Conservation (phyloP, 1,140 invertebrate genomes). For the Orchesella cincta region DNA sequence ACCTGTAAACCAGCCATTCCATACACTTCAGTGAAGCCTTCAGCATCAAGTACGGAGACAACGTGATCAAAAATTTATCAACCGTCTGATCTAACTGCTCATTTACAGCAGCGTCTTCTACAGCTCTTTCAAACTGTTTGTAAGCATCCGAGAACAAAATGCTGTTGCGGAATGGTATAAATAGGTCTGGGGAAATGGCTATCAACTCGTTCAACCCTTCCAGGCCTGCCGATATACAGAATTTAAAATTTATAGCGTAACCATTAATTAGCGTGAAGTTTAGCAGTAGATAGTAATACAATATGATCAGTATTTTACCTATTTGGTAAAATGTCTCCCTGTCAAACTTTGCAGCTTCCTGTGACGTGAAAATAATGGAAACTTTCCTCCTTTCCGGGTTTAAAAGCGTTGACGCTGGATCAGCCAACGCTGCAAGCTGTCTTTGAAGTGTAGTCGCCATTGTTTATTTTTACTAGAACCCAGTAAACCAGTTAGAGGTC, state of each 20-base stretch:
- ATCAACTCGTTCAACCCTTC: conserved; percentile 81
- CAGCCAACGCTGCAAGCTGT: conserved; percentile 76
- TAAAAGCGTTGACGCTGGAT: conserved; percentile 74
- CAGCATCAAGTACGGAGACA: conserved; percentile 85
- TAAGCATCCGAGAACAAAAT: conserved; percentile 72
- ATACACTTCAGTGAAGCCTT: conserved; percentile 82
- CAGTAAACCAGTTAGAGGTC: no score
- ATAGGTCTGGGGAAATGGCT: conserved; percentile 66
- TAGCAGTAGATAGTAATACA: no score
- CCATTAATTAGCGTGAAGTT: no score
- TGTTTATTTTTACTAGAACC: no score
- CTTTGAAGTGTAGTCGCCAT: conserved; percentile 43
- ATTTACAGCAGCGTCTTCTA: conserved; percentile 75
- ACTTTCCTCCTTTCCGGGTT: conserved; percentile 67
- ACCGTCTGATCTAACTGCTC: conserved; percentile 73
- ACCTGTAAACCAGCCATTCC: conserved; percentile 85
- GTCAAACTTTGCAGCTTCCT: conserved; percentile 82
- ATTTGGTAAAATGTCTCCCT: conserved; percentile 80
- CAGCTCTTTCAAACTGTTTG: conserved; percentile 74
- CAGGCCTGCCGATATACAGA: conserved; percentile 56
- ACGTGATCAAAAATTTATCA: conserved; percentile 73
- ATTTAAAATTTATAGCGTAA: neutral
- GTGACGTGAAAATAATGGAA: conserved; percentile 84
- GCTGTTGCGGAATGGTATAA: conserved; percentile 71
- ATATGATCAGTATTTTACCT: conserved; percentile 61